These are phyloP conservation scores for Pangasius sanitwongsei DNA, from an alignment of 2,797 vertebrate genomes.

Conservation along the genomic window DNA sequence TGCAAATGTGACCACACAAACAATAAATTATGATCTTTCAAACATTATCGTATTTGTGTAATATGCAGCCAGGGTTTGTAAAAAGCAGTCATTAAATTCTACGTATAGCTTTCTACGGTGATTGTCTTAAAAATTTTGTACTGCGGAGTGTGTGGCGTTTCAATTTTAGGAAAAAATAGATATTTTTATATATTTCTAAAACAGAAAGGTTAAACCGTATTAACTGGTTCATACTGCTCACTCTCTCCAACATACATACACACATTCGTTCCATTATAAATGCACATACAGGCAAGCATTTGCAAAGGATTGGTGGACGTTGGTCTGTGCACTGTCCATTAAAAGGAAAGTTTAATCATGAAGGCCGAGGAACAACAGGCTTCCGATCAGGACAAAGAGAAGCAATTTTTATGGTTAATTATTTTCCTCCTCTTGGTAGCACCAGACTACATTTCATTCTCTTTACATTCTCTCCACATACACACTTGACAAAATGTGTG, in stretches of 20 bases:
- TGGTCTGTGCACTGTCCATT: conserved; percentile 13
- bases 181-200: conserved; percentile 11
- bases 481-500: background rate
- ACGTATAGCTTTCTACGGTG: conserved; percentile 40
- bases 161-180: conserved; percentile 4
- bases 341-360: conserved; percentile 1
- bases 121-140: conserved; percentile 68
- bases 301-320: conserved; percentile 6
- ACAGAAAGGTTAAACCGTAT: conserved; percentile 27
- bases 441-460: background rate
- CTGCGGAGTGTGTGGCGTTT: conserved; percentile 35
- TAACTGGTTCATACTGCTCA: background rate
- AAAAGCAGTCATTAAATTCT: conserved; percentile 37
- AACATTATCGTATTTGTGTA: conserved; percentile 48
- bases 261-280: conserved; percentile 5
- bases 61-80: conserved; percentile 40
- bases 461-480: background rate
- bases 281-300: conserved; percentile 35
- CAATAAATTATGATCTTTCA: conserved; percentile 76
- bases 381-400: background rate
- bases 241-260: background rate
- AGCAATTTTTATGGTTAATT: background rate
- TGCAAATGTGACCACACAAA: conserved; percentile 53
- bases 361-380: background rate
- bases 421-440: background rate